Percentiles rank a stretch among this genome's conserved stretches.
Conservation (phyloP, 2,888 invertebrate genomes). For the Myopa tessellatipennis region DNA sequence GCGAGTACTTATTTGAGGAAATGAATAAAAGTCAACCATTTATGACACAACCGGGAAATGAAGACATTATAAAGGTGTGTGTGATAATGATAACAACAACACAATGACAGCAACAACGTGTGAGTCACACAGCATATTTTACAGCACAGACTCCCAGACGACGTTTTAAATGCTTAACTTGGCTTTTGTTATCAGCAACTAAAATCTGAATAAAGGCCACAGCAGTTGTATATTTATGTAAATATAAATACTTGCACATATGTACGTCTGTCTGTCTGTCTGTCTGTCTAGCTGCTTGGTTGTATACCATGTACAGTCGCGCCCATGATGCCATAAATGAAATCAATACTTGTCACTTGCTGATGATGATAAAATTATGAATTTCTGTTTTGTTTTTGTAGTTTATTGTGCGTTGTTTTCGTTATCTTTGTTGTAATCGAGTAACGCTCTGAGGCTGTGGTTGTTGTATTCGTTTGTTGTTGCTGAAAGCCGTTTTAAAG, state of each 20-base stretch:
- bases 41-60: background rate
- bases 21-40: background rate
- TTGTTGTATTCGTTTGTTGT: slow-evolving; percentile 11
- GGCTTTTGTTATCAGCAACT: slow-evolving; percentile 34
- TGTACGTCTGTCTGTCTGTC: background rate
- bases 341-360: slow-evolving; percentile 41
- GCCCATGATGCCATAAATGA: slow-evolving; percentile 28
- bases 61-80: no score
- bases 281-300: no score
- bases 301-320: slow-evolving; percentile 7
- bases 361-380: slow-evolving; percentile 34
- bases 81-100: no score
- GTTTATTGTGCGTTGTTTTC: background rate
- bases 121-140: slow-evolving; percentile 12
- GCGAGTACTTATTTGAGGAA: background rate
- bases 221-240: background rate
- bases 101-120: background rate
- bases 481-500: slow-evolving; percentile 22
- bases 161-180: background rate
- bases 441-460: background rate
- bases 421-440: background rate
- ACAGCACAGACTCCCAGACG: slow-evolving; percentile 20
- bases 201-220: slow-evolving; percentile 22
- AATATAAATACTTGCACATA: background rate
- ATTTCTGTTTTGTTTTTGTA: slow-evolving; percentile 16